Evolutionary conservation across 2,797 vertebrate species (phyloP), one percentile per base, ranked within the genome.

Genomic region (Molossus alvarezi): DNA sequence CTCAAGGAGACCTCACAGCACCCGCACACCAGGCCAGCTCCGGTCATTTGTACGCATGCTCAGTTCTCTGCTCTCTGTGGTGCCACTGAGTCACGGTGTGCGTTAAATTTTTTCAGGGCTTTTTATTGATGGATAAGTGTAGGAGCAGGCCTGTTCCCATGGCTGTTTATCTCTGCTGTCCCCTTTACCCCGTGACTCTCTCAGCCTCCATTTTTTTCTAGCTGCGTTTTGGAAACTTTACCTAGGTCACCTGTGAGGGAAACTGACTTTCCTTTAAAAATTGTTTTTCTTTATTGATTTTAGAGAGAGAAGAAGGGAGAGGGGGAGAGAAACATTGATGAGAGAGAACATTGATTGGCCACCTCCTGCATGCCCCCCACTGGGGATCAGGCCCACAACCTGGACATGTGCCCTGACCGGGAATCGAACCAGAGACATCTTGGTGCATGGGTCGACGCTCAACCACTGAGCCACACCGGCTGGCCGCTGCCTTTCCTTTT

Each of bases 201-300:
- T 72, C 18, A 27, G 20, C 15, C 11, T 76, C 27, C 2, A 37
- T 12, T 48, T 88, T 83, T 83, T 86, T 84, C 37, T 37, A 84
- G 73, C 20, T 91, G 55, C 21, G 12, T 67, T 97, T 93, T 94
- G 75, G 62, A 89, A 96, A 73, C 51, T 93, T 93, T 82, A 91
- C 45, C 29, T 51, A 83, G 76, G 29, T 87, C 67, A 93, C 25
- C 94, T 87, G n/a, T 53, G 37, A 90, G 79, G 20, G 67, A 95
- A 88, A 79, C 41, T 41, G 29, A 12, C 73, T 67, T 94, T 85
- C 20, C 41, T 45, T 45, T 45, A 45, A 45, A 3, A 45, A 45
- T 5, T 45, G 3, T 45, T 45, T 45, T 45, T 45, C 41, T 45
- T 45, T 45, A 45, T 45, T 45, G 41, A 45, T 45, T 45, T 45